Base-by-base conservation (phyloP, 2,797 vertebrate genomes). In the Gouania willdenowi region DNA sequence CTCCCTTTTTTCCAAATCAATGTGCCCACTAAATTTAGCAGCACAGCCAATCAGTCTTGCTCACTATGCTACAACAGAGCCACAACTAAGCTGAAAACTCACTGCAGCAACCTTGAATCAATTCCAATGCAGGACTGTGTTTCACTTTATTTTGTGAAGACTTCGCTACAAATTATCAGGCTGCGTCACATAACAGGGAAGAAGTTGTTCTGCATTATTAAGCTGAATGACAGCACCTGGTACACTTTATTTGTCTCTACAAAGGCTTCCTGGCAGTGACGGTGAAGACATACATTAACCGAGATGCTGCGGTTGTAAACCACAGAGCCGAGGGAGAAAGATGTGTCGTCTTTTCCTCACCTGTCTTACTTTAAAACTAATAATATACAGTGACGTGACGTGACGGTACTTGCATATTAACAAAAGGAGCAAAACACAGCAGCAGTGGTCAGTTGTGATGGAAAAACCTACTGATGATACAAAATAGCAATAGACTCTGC, bases 1-100 rank as follows among this genome's bases (percentile, higher is more conserved):
- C 41, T 13, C 13, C 36, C 46, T 42, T 20, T 30, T 71, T 61
- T 65, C 51, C 41, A 56, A 75, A 81, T 81, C 79, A 67, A 73
- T 80, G 72, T 52, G 38, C 26, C 53, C 6, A 33, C 47, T 58
- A 51, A 43, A 33, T 51, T 76, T 43, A 72, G 50, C 68, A 65
- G 58, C 55, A 43, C 40, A 48, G 49, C 53, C 54, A 49, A 68
- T 70, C 66, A 42, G 57, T 63, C 55, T 41, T 23, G 33, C 45
- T 49, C 19, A 52, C 44, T 33, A 20, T 10, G 43, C 62, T 42
- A 25, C 8, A 56, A 66, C 47, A 57, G 58, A 66, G 55, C 44
- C 45, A 58, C 41, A 49, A 44, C 49, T 9, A 37, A 30, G 11
- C 34, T 18, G 8, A 53, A 56, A 54, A 41, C 26, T 38, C 30